Evolutionary conservation across 1,140 invertebrate genomes (phyloP), one percentile per base, ranked within the genome.

Genomic region (Mesaphorura yosii): DNA sequence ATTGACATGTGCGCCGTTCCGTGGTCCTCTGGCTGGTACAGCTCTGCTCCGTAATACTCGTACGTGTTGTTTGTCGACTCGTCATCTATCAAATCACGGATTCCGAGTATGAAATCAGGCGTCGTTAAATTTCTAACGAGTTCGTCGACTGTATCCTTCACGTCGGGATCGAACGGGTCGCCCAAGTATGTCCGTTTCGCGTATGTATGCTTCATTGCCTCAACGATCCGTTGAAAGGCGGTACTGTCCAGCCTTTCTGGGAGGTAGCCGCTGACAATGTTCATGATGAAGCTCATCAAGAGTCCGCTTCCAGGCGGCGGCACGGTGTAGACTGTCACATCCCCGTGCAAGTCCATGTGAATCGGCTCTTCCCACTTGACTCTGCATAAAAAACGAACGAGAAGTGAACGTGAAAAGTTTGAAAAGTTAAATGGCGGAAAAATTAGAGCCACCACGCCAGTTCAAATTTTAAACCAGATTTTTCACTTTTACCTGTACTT

Each of bases 1-100:
- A 97, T 78, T 1, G 84, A 87, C 25, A 96, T 76, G 66, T 98
- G 92, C 0, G 90, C 80, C 0, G 93, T 98, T 20, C 93, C 93
- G 51, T 84, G 76, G 67, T 90, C 83, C 17, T 81, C 75, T 1
- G 70, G 58, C 34, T 68, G 70, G 40, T 72, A 70, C 27, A 73
- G 73, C 1, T 74, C 69, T 0, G 78, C 81, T 0, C 83, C 84
- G 65, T 91, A 91, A 62, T 81, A 73, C 1, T 64, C 58, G 1
- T 80, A 72, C 64, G 81, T 73, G 57, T 82, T 76, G 64, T 69
- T 78, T 0, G 88, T 90, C 44, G 41, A 62, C 2, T 76, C 69
- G 65, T 91, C 86, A 23, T 73, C 73, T 51, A 92, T 89, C 62
- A 71, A 63, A 0, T 60, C 59, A 20, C 78, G 73, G n/a, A 85